Base-by-base conservation (phyloP, 2,888 invertebrate genomes). In the Aphodius granarius region DNA sequence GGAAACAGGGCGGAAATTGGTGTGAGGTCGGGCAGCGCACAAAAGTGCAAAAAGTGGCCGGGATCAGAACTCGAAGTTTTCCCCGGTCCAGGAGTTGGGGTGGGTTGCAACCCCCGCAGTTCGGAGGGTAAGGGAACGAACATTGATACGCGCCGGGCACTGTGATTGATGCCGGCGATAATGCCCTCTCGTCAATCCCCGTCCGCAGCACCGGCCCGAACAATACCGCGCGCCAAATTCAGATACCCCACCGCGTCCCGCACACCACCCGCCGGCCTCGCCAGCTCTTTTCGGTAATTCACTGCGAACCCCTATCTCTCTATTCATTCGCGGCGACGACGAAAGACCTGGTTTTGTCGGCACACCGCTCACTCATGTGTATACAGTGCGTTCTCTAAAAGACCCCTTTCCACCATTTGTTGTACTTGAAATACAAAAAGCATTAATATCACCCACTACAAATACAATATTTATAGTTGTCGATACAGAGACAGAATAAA, bases 191-290 rank as follows among this genome's bases (percentile, higher is more conserved):
- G 88, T 88, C 88, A 88, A 88, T 88, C 87, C 87, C 86, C 86
- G 88, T 88, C 88, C 86, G 86, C 86, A 86, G 85, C 88, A 88
- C 87, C 86, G 86, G 87, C 89, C 89, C 90, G 88, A 89, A 89
- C 89, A 89, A 89, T 87, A 89, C 87, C 85, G 83, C 83, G 83
- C 83, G 83, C 84, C 85, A 43, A 43, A 43, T 43, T 43, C 43
- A 43, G 43, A 43, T 43, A 43, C 43, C 43, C 43, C 43, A 43
- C 43, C 43, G 43, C 43, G 43, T 85, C 85, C 85, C 68, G 68
- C 68, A 21, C 68, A n/a, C n/a, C 68, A 2, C 16, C 72, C 62
- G 66, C 71, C 71, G 75, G 76, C 76, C 75, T 71, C 70, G 71
- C 23, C 85, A 84, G 81, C 82, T 82, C 82, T 82, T 76, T 68